Base-by-base conservation (phyloP, 2,888 invertebrate genomes). In the Drosophila rubida region DNA sequence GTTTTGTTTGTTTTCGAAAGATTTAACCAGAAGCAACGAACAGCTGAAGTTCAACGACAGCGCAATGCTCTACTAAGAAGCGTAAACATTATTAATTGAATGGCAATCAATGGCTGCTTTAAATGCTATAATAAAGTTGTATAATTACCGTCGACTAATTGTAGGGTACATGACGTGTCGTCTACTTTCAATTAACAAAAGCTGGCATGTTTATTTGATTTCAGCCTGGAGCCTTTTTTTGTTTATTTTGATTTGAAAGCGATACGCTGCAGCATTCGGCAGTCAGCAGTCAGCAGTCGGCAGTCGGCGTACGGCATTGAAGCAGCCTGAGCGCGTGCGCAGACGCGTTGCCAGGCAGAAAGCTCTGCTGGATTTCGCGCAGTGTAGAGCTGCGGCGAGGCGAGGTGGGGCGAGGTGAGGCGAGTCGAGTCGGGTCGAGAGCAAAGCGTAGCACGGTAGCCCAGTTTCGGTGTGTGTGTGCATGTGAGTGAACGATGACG, bases 371-470 rank as follows among this genome's bases (percentile, higher is more conserved):
- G 11, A 60, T 84, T 88, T 84, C 14, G 81, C 30, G 22, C 85
- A 80, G 81, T 82, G 81, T 88, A 62, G 14, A 42, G 23, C 23
- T 5, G 22, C 48, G 58, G 41, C 1, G 19, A 19, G 19, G 19
- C 19, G 19, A 19, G 19, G n/a, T n/a, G n/a, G n/a, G n/a, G n/a
- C 7, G 22, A 51, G 58, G 41, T 2, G 19, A 19, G 19, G 19
- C 19, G 19, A 19, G 19, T 19, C 3, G 19, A 19, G 19, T 19
- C 19, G 19, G 3, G 23, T 30, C 5, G 22, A 51, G 58, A 45
- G 39, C 60, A 25, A 25, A 83, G 90, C 91, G 91, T 91, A 90
- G 86, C 90, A 91, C 90, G 74, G 90, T 91, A 90, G 91, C 91
- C 70, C 70, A 77, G 62, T 65, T 72, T 45, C 58, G 65, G 45